These are phyloP conservation scores for Eumaeus atala DNA, from an alignment of 1,140 invertebrate species.

Conservation along the genomic window DNA sequence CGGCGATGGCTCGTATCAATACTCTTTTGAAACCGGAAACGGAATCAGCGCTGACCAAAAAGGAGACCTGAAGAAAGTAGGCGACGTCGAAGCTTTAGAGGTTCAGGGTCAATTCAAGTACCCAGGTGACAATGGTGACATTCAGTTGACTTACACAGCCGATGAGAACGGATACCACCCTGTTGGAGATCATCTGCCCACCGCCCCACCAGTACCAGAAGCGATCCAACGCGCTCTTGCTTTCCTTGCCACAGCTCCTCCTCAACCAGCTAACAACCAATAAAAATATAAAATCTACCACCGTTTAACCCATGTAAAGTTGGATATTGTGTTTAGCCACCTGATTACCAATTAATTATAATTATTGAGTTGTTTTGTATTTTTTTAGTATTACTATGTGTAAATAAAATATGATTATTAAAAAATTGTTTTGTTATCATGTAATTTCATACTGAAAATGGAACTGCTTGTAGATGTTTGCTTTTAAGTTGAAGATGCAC, in stretches of 20 bases:
- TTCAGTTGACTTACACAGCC: constrained; percentile 82
- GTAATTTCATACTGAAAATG: too few relatives aligned
- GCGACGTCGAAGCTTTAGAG: constrained; percentile 73
- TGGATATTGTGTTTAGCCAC: too few relatives aligned
- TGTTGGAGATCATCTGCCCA: constrained; percentile 77
- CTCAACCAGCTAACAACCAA: constrained; percentile 25
- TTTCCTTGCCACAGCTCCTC: constrained; percentile 66
- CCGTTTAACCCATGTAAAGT: too few relatives aligned
- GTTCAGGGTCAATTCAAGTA: constrained; percentile 80
- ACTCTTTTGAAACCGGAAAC: constrained; percentile 78
- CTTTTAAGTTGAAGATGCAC: too few relatives aligned
- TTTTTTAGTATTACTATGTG: too few relatives aligned
- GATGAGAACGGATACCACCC: constrained; percentile 85
- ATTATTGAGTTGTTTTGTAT: too few relatives aligned
- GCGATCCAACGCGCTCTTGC: constrained; percentile 68
- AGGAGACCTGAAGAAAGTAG: constrained; percentile 78
- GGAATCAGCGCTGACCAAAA: constrained; percentile 83
- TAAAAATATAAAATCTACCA: too few relatives aligned
- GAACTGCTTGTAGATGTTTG: too few relatives aligned
- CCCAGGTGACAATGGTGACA: constrained; percentile 77
- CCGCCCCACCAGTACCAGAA: constrained; percentile 77
- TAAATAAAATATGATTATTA: too few relatives aligned
- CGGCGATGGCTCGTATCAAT: constrained; percentile 64
- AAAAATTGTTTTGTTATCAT: too few relatives aligned
- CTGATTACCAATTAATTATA: too few relatives aligned